Evolutionary conservation across 2,113 vertebrate genomes (phyloP).

Genomic region (Picathartes gymnocephalus): DNA sequence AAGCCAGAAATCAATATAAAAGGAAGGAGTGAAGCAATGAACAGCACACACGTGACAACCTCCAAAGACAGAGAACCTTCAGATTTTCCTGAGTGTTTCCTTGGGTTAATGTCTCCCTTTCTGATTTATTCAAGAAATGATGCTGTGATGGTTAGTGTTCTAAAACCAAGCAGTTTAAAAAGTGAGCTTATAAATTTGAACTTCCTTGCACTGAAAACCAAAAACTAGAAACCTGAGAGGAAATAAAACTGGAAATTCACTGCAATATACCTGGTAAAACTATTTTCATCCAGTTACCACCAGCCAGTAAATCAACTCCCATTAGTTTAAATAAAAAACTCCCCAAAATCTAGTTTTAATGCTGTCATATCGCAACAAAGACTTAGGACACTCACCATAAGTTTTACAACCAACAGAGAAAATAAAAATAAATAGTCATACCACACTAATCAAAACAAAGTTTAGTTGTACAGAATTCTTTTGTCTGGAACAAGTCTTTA

Average conservation of each 20-base stretch:
- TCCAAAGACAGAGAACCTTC: neutral
- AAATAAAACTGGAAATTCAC: neutral
- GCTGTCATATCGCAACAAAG: neutral
- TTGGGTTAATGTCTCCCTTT: neutral
- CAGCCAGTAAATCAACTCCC: neutral
- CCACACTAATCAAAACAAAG: neutral
- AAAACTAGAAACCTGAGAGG: neutral
- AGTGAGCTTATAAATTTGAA: neutral
- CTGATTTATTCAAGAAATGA: neutral
- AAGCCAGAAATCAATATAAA: slow-evolving; percentile 69
- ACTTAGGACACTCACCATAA: neutral
- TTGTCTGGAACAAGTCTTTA: neutral
- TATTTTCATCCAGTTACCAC: neutral
- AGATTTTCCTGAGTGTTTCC: neutral
- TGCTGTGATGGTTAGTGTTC: neutral
- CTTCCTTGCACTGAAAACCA: neutral
- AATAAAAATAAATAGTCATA: neutral
- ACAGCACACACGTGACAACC: neutral
- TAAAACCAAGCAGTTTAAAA: neutral
- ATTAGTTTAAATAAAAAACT: neutral
- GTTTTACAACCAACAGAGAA: neutral
- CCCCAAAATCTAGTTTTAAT: neutral
- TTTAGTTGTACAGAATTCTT: neutral
- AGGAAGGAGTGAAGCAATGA: slow-evolving; percentile 12
- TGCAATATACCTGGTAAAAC: neutral